Conservation (phyloP, 2,888 invertebrate genomes). For the Mesorhabditis spiculigera region DNA sequence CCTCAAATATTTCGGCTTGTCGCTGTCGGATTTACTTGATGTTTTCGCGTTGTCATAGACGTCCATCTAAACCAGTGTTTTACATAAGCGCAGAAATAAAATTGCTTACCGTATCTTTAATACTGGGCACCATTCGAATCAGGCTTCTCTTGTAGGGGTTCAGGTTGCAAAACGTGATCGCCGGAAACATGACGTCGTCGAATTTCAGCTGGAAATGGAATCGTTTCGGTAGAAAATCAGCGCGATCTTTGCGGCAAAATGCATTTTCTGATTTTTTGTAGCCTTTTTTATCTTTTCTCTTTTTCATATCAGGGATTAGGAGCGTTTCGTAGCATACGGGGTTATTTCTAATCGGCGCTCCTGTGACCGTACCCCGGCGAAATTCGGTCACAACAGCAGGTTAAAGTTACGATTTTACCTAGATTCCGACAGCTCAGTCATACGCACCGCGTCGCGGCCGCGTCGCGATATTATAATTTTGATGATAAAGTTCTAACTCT, state of each 20-base stretch:
- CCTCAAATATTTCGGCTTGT: constrained; percentile 32
- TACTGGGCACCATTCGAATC: constrained; percentile 42
- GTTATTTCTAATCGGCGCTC: too few relatives aligned
- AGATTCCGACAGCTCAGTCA: too few relatives aligned
- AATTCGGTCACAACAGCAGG: too few relatives aligned
- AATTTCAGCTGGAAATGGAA: constrained; percentile 35
- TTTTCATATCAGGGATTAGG: too few relatives aligned
- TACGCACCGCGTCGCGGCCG: too few relatives aligned
- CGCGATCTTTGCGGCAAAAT: constrained; percentile 11
- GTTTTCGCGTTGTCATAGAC: constrained; percentile 48
- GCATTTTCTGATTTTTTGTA: neutral
- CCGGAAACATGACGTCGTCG: constrained; percentile 44
- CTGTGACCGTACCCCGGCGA: too few relatives aligned
- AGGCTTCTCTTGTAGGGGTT: constrained; percentile 42
- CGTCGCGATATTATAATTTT: too few relatives aligned
- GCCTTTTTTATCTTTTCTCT: neutral
- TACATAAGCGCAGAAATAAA: neutral
- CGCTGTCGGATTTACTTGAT: constrained; percentile 30
- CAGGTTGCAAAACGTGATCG: constrained; percentile 45
- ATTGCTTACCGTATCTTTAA: constrained; percentile 37
- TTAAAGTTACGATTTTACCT: too few relatives aligned
- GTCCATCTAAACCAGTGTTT: constrained; percentile 38
- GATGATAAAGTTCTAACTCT: too few relatives aligned
- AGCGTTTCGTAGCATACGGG: too few relatives aligned
- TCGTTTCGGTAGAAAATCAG: too few relatives aligned